A percentile compares a stretch with the other conserved stretches of the same genome.
Evolutionary conservation across 1,140 invertebrate genomes (phyloP).

Genomic region (Zaprionus gabonicus): DNA sequence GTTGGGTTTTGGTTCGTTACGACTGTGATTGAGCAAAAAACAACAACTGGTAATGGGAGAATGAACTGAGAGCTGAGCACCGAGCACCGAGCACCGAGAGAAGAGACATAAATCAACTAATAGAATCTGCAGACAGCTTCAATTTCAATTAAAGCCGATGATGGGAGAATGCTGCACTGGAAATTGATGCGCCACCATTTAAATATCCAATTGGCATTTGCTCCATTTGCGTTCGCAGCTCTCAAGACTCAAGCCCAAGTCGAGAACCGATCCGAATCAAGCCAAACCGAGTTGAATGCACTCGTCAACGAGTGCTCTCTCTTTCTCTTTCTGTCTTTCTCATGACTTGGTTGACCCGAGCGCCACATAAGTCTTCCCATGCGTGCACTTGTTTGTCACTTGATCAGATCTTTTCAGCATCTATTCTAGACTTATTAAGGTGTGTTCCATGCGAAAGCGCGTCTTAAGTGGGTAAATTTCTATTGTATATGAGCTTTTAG

Average conservation of each 20-base stretch:
- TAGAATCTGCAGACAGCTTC: conserved; percentile 80
- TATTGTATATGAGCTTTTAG: neutral
- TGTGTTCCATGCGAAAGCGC: neutral
- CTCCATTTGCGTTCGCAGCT: conserved; percentile 51
- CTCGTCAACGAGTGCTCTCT: conserved; percentile 17
- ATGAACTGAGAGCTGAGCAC: neutral
- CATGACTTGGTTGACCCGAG: conserved; percentile 55
- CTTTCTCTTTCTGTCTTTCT: conserved; percentile 38
- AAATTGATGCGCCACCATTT: conserved; percentile 78
- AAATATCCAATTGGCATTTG: conserved; percentile 73
- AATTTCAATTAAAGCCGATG: conserved; percentile 74
- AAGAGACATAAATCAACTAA: conserved; percentile 73
- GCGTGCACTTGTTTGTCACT: neutral
- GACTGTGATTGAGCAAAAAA: conserved; percentile 1
- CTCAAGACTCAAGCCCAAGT: neutral
- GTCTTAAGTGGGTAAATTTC: neutral
- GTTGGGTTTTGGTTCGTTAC: neutral
- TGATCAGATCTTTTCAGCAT: conserved; percentile 1
- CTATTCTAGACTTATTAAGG: neutral
- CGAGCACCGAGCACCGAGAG: conserved; percentile 34
- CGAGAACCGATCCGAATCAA: neutral
- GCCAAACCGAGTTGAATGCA: conserved; percentile 32
- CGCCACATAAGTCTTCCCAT: conserved; percentile 42
- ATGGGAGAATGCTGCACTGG: conserved; percentile 34
- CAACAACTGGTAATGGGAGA: neutral